Evolutionary conservation across 2,113 vertebrate genomes (phyloP).

Genomic region (Lepisosteus osseus): DNA sequence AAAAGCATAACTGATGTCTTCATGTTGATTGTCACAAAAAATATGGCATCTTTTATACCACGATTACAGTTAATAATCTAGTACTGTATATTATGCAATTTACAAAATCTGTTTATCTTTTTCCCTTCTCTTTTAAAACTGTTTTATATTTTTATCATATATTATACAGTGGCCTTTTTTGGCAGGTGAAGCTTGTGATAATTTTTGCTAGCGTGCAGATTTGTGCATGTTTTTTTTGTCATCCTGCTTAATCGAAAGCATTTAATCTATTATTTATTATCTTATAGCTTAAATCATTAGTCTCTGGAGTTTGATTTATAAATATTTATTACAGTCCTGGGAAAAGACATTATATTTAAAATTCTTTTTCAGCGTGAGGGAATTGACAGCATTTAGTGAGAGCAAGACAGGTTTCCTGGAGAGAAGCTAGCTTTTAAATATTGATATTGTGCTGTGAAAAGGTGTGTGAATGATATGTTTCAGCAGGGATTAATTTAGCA

Average conservation of each 20-base stretch:
- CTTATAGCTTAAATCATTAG: constrained; percentile 48
- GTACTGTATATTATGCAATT: no score
- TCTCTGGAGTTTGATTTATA: constrained; percentile 45
- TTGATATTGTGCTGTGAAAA: constrained; percentile 8
- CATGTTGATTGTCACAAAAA: no score
- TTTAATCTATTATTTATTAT: constrained; percentile 66
- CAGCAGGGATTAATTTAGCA: no score
- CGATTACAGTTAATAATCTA: no score
- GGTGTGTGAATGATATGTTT: neutral
- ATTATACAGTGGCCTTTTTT: no score
- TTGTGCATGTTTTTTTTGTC: constrained; percentile 31
- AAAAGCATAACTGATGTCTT: no score
- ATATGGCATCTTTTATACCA: no score
- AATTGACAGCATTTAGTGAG: constrained; percentile 11
- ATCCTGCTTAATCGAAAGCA: constrained; percentile 47
- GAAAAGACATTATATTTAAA: constrained; percentile 30
- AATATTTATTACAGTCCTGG: constrained; percentile 53
- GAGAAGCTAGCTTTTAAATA: constrained; percentile 14
- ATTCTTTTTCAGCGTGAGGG: constrained; percentile 7
- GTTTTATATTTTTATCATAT: no score
- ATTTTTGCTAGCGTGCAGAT: neutral
- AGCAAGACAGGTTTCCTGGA: constrained; percentile 7
- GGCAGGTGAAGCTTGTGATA: no score
- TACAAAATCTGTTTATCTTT: no score
- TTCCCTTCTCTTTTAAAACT: no score